Base-by-base conservation (phyloP, 2,888 invertebrate genomes). In the Ophraella communa region DNA sequence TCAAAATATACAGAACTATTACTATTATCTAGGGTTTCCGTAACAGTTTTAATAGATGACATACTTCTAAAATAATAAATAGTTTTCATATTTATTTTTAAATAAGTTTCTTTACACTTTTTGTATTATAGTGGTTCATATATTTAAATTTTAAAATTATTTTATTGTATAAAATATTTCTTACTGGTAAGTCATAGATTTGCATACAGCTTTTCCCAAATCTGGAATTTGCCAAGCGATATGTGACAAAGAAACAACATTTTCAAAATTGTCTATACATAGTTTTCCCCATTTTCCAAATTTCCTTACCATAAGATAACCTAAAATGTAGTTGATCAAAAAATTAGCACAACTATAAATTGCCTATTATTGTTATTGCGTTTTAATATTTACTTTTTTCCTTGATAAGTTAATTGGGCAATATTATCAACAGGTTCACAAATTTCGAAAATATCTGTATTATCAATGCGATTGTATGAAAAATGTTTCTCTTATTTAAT, bases 251-350 rank as follows among this genome's bases (percentile, higher is more conserved):
- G 84, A 81, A 2, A 87, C 84, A 0, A 88, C 85, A 68, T 87
- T 85, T 49, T 86, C 84, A 74, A 90, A 88, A 68, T 88, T 89
- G 67, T 89, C 88, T 17, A 91, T 85, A 72, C 93, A 93, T 3
- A 92, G 82, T 76, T 91, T 90, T 4, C 92, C 92, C 93, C 93
- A 93, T 52, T 85, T 84, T 0, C 92, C 92, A 71, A 88, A 87
- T 76, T 91, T 90, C 33, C 91, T 84, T 1, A 92, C 89, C 87
- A 91, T 90, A 27, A 92, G 84, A 73, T 87, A 90, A 23, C 92
- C 92, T 85, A 73, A 35, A n/a, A n/a, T n/a, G n/a, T n/a, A n/a
- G n/a, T n/a, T n/a, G n/a, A n/a, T n/a, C n/a, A n/a, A n/a, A n/a
- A 71, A 68, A 2, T 20, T 23, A 49, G 2, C 1, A 49, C 44